Evolutionary conservation across 2,888 invertebrate species (phyloP), one percentile per base, ranked within the genome.

Genomic region (Erebia epiphron): DNA sequence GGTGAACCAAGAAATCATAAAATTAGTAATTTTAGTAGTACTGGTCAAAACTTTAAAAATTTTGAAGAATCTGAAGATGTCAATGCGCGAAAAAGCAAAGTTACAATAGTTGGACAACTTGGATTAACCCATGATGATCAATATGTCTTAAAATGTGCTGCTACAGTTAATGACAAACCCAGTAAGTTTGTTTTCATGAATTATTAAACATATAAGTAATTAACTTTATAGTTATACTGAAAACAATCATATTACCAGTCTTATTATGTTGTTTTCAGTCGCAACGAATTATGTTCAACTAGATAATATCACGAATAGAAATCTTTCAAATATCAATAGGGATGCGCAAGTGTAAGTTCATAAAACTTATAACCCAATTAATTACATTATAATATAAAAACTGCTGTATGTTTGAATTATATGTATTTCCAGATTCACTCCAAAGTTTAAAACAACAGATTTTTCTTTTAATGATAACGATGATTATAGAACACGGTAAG

Each of bases 141-240:
- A 75, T 91, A 88, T 70, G 80, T 90, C 1, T 73, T 92, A 43
- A 85, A 84, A 73, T 92, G 87, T 77, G 83, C 85, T 60, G 90
- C 91, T 52, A 87, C 87, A 8, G 78, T 91, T 8, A 79, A 91
- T 67, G 83, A 87, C 54, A 79, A 83, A 70, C 84, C 87, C 74
- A 83, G 91, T 91, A 79, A 77, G 76, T 73, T 16, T 41, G 9
- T 43, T 49, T 56, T 13, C 43, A 62, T 11, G 58, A 57, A 26
- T 26, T 57, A 57, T 26, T 13, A 57, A 18, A 52, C 52, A 52
- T 1, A 18, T 13, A 21, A 14, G 26, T 21, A 11, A 7, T n/a
- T n/a, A 21, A 11, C 2, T 26, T 4, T 26, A 35, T 7, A 35
- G 35, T 35, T 21, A 18, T 2, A 56, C 26, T 13, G 26, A 57